Evolutionary conservation across 2,888 invertebrate genomes (phyloP), one percentile per base, ranked within the genome.

Genomic region (Synergus itoensis): DNA sequence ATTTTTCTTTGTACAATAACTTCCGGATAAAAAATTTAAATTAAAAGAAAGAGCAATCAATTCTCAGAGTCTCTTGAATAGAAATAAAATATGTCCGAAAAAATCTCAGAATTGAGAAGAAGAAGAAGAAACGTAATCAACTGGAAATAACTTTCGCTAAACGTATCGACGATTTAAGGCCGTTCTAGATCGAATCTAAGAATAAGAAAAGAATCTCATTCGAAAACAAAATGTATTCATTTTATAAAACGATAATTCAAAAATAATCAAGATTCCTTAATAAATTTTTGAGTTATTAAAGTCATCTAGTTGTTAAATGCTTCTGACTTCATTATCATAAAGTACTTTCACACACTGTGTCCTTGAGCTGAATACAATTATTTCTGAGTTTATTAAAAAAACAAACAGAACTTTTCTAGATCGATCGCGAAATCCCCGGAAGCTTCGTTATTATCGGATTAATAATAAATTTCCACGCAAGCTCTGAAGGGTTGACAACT

Each of bases 301-400:
- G 9, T 18, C 57, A 57, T 1, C 57, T 57, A 57, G 18, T 18
- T 9, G 8, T 9, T n/a, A 7, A n/a, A 53, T 53, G 9, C n/a
- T 67, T 45, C 4, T 48, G n/a, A 45, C 28, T 16, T 48, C 16
- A 53, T 69, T 57, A 36, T n/a, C 5, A 57, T 40, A 12, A 73
- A 36, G 36, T 73, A n/a, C 53, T 73, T 57, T 53, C n/a, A 18
- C n/a, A 48, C n/a, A 12, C n/a, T 73, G 36, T n/a, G 53, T 36
- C 53, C 53, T 57, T 73, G 53, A 73, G 73, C 73, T 73, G 40
- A 73, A 57, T 73, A 73, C 40, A 36, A 73, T 73, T 53, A 53
- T 57, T 73, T 73, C 73, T 73, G 28, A 73, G 12, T 36, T 73
- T 57, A 57, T 73, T 53, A 48, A 73, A n/a, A 73, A 73, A 73